These are phyloP conservation scores for Luehdorfia chinensis DNA, from an alignment of 1,140 invertebrate species.

Conservation along the genomic window DNA sequence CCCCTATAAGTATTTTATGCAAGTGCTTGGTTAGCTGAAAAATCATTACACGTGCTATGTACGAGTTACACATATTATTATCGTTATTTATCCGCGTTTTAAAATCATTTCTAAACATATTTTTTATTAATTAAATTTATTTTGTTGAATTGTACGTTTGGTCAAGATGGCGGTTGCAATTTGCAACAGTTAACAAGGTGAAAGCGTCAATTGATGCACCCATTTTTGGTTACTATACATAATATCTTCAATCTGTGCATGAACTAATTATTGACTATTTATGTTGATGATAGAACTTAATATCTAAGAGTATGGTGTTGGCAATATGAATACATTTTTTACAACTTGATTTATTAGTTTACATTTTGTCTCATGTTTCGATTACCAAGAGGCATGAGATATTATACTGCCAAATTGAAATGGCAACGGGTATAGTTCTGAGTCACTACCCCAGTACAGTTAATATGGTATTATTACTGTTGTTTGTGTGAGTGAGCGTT, in stretches of 20 bases:
- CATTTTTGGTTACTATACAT: neutral
- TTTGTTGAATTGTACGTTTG: slow-evolving; percentile 17
- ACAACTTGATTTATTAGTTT: slow-evolving; percentile 1
- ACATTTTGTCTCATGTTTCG: slow-evolving; percentile 1
- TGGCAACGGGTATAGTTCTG: slow-evolving; percentile 24
- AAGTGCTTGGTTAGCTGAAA: slow-evolving; percentile 64
- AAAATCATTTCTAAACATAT: slow-evolving; percentile 14
- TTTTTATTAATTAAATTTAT: neutral
- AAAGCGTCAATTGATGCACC: slow-evolving; percentile 2
- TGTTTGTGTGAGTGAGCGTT: slow-evolving; percentile 64
- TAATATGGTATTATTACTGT: slow-evolving; percentile 34
- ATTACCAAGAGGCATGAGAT: slow-evolving; percentile 14
- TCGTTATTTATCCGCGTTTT: slow-evolving; percentile 27
- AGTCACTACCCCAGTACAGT: slow-evolving; percentile 51
- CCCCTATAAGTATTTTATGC: slow-evolving; percentile 50
- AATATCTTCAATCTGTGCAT: slow-evolving; percentile 11
- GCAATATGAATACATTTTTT: slow-evolving; percentile 9
- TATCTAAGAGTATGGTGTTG: slow-evolving; percentile 19
- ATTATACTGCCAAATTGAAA: slow-evolving; percentile 40
- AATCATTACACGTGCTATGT: slow-evolving; percentile 55
- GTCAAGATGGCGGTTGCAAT: slow-evolving; percentile 31
- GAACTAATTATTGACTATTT: slow-evolving; percentile 11
- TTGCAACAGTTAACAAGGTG: slow-evolving; percentile 4
- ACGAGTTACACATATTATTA: slow-evolving; percentile 34
- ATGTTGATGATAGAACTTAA: slow-evolving; percentile 8